Evolutionary conservation across 2,888 invertebrate species (phyloP), one percentile per base, ranked within the genome.

Genomic region (Meandrusa payeni): DNA sequence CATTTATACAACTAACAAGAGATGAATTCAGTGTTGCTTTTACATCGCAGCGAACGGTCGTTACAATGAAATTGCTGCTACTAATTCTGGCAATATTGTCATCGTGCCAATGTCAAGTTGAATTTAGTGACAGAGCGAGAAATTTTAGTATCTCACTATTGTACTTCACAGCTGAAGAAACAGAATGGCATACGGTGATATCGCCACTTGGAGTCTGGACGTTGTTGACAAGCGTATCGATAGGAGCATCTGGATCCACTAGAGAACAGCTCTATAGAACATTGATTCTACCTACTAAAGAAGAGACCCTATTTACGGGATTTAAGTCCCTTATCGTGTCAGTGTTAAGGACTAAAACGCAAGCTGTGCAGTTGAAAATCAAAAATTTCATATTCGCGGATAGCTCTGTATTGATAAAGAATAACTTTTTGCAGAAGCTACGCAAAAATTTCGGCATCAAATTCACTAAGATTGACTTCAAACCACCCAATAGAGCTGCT

Each of bases 171-270:
- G 76, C 73, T 3, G 50, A 58, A 5, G 67, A 76, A 47, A 75
- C 72, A 0, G 57, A 65, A 0, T 74, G 77, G 1, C 79, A 81
- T 52, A 73, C 78, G 0, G 81, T 80, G 46, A 70, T 81, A 28
- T 80, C 81, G 1, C 83, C 83, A 0, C 78, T 80, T 33, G 83
- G 82, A 49, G 75, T 85, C 52, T 85, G 83, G 83, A 76, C 76
- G 5, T 50, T 85, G 6, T 67, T 85, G 72, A 76, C 78, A 0
- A 78, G 76, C 1, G 61, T 80, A 1, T 71, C 81, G 0, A 46
- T 79, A 6, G 81, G 81, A 7, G 72, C 79, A 1, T 59, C 69
- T 0, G 78, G 69, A 1, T 60, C 72, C 39, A 76, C 73, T 50
- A 70, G 69, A 49, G 54, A 38, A 1, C 63, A 81, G 49, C 58